Percentiles rank a stretch among this genome's conserved stretches.
phyloP scores from a whole-genome alignment of 2,888 invertebrate genomes.

The Cheilosia scutellata region DNA sequence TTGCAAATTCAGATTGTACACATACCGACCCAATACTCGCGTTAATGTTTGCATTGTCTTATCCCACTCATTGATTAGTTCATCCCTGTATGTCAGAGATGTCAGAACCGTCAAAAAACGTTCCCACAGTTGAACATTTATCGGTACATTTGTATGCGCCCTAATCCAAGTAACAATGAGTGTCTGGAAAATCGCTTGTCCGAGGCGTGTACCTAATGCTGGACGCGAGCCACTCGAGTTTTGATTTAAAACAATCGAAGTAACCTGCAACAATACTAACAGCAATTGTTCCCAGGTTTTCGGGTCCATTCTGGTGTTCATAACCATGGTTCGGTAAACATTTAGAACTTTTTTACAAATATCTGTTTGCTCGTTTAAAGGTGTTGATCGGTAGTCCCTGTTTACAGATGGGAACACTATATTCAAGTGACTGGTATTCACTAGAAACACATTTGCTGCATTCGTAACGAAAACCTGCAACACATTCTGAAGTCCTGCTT shows the following conservation, averaged over 20 bases:
- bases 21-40: conserved; percentile 96
- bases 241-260: conserved; percentile 93
- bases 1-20: conserved; percentile 96
- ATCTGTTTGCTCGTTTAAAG: conserved; percentile 96
- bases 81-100: conserved; percentile 96
- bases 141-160: conserved; percentile 96
- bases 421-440: conserved; percentile 84
- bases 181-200: conserved; percentile 95
- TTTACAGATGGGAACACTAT: conserved; percentile 86
- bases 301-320: conserved; percentile 97
- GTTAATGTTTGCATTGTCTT: conserved; percentile 99
- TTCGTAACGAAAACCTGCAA: conserved; percentile 92
- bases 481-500: conserved; percentile 91
- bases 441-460: conserved; percentile 96
- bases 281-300: conserved; percentile 96
- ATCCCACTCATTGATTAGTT: conserved; percentile 98
- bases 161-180: conserved; percentile 99
- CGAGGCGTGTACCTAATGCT: conserved; percentile 89
- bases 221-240: conserved; percentile 90
- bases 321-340: conserved; percentile 98
- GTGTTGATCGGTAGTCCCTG: conserved; percentile 86
- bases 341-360: conserved; percentile 98
- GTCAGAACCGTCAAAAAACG: conserved; percentile 94
- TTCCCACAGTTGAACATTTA: conserved; percentile 96
- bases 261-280: conserved; percentile 94